Evolutionary conservation across 2,113 vertebrate genomes (phyloP), one percentile per base, ranked within the genome.

Genomic region (Burhinus bistriatus): DNA sequence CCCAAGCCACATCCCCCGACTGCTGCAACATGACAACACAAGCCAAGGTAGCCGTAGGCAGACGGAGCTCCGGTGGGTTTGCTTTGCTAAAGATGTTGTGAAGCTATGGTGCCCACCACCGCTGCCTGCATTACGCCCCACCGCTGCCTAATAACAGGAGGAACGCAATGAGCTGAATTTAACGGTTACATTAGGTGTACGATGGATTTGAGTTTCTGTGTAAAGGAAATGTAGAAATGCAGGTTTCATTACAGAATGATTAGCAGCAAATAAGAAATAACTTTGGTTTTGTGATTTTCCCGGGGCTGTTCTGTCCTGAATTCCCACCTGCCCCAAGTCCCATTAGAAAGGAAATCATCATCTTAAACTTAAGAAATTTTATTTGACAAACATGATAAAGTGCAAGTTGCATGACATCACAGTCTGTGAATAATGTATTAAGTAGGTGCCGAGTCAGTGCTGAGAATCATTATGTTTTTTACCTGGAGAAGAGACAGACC

Each of bases 141-240:
- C 3, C 5, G 2, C 34, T 58, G 36, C 18, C 58, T 21, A 5
- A 32, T 38, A 15, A 32, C 32, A 65, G 20, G 5, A 58, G 22
- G 54, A 54, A 54, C 38, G 26, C 21, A 25, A 42, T 18, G 23
- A 83, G 34, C 7, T 40, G 49, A 62, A 64, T 8, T 6, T 36
- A 30, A 44, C 0, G 0, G 45, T 52, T 58, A 8, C 13, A 5
- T 57, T 18, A 36, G 9, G 3, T 30, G 36, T 22, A 4, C 3
- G 13, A 38, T 30, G 52, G 40, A 29, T 64, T 54, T 47, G n/a
- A 45, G 10, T 15, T 32, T 68, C 42, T 71, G 6, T 20, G 23
- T 45, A 26, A 15, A 55, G 34, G 57, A 85, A 45, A 54, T 49
- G 38, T 23, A 64, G 64, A 68, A 6, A 12, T 10, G 12, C 12